Evolutionary conservation across 2,797 vertebrate genomes (phyloP).

Genomic region (Ctenopoma kingsleyae): DNA sequence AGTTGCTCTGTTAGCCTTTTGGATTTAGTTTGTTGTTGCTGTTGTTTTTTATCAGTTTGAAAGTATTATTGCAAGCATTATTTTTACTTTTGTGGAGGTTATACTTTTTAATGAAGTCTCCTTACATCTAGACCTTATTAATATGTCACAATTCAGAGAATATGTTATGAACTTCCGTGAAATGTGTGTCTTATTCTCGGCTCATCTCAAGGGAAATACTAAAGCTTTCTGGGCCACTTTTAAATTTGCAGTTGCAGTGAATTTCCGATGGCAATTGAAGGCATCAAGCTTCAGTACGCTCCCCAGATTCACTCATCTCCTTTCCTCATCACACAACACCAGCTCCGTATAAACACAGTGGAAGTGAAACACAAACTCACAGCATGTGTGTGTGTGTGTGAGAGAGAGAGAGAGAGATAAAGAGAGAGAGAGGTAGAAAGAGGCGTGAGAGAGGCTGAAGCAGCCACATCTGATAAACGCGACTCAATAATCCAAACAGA

Average conservation of each 20-base stretch:
- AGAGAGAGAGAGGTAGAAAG: background rate
- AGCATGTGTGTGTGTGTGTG: slow-evolving; percentile 4
- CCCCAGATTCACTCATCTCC: slow-evolving; percentile 48
- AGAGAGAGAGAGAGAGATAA: background rate
- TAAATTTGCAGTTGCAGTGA: background rate
- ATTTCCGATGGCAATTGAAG: slow-evolving; percentile 42
- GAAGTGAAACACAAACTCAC: slow-evolving; percentile 5
- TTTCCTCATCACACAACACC: slow-evolving; percentile 2
- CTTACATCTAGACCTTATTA: background rate
- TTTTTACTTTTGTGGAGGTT: background rate
- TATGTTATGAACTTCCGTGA: background rate
- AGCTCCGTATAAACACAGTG: slow-evolving; percentile 16
- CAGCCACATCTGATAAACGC: slow-evolving; percentile 29
- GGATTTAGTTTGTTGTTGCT: no score
- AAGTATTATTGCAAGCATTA: no score
- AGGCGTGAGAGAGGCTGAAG: slow-evolving; percentile 24
- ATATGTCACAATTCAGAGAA: background rate
- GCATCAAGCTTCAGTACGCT: slow-evolving; percentile 33
- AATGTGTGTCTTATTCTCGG: slow-evolving; percentile 6
- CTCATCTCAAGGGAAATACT: background rate
- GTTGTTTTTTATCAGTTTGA: no score
- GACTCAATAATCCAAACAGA: slow-evolving; percentile 20
- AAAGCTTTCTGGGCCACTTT: slow-evolving; percentile 7
- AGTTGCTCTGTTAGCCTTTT: no score
- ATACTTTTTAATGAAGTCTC: background rate